Evolutionary conservation across 2,113 vertebrate genomes (phyloP).

Genomic region (Siphamia tubifer): DNA sequence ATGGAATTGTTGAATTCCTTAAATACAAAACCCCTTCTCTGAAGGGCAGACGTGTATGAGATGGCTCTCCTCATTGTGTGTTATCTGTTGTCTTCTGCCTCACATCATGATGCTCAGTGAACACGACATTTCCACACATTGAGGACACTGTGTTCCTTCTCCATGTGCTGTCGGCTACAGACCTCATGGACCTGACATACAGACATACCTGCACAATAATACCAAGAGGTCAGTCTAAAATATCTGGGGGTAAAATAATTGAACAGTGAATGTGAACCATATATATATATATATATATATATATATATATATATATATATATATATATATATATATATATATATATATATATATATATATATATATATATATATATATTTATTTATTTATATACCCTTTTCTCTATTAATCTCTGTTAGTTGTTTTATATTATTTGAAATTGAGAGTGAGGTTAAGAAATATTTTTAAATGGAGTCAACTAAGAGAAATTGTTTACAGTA

Average conservation of each 20-base stretch:
- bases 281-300: too few species aligned
- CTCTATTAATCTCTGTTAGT: too few species aligned
- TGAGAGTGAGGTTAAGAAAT: neutral
- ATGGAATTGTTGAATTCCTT: too few species aligned
- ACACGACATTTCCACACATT: neutral
- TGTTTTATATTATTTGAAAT: neutral
- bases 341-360: too few species aligned
- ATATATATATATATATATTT: too few species aligned
- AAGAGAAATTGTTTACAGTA: neutral
- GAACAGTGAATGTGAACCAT: too few species aligned
- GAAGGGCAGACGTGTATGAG: neutral
- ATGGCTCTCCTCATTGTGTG: neutral
- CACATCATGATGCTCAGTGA: slow-evolving; percentile 12
- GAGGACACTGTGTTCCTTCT: slow-evolving; percentile 26
- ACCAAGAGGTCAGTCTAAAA: neutral
- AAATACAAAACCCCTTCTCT: neutral
- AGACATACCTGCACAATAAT: neutral
- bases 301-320: too few species aligned
- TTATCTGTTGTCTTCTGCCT: neutral
- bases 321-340: too few species aligned
- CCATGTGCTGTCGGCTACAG: neutral
- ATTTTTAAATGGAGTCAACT: neutral
- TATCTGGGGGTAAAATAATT: neutral
- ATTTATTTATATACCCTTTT: too few species aligned
- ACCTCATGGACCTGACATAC: neutral